phyloP scores from a whole-genome alignment of 2,113 vertebrate genomes.

The Cariama cristata region DNA sequence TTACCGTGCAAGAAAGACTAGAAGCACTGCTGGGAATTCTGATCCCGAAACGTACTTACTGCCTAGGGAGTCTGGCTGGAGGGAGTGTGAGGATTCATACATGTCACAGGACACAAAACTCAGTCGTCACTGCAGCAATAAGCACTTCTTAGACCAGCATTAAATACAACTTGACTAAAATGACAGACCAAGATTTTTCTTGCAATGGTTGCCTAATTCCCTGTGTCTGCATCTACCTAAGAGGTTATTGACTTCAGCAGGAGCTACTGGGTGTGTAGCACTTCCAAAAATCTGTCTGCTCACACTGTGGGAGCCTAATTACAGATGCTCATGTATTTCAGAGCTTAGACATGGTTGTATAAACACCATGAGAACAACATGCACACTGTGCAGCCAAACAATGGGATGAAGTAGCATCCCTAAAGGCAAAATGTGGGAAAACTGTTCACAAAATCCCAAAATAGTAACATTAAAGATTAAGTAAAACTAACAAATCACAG shows the following conservation, averaged over 20 bases:
- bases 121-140: not conserved
- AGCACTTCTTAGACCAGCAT: not conserved
- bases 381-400: not conserved
- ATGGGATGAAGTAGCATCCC: not conserved
- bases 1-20: not conserved
- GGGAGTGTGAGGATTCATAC: not conserved
- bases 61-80: not conserved
- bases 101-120: not conserved
- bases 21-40: not conserved
- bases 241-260: not conserved
- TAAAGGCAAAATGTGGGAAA: not conserved
- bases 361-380: not conserved
- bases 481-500: not conserved
- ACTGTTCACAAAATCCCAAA: not conserved
- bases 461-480: not conserved
- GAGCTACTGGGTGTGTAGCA: not conserved
- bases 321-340: not conserved
- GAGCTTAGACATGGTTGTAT: not conserved
- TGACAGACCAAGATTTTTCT: not conserved
- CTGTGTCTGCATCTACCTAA: not conserved
- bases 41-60: fast-evolving
- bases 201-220: not conserved
- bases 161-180: not conserved
- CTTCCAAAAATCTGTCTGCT: not conserved
- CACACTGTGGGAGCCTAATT: not conserved